phyloP scores from a whole-genome alignment of 2,888 invertebrate species.

The Drosophila multiciliata region DNA sequence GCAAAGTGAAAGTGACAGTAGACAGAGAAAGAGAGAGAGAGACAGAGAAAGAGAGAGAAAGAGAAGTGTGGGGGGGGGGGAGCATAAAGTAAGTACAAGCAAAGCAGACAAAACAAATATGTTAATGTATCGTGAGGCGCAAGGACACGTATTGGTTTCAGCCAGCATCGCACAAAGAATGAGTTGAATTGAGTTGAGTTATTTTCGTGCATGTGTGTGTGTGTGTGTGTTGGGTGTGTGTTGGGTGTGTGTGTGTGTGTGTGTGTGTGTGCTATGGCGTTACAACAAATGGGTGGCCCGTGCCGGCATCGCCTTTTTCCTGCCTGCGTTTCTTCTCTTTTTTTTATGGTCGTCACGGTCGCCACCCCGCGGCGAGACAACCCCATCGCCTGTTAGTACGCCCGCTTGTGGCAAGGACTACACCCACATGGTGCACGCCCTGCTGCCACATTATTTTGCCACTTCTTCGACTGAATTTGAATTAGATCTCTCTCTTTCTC shows the following conservation, averaged over 20 bases:
- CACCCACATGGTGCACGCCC: constrained; percentile 67
- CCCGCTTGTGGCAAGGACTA: constrained; percentile 38
- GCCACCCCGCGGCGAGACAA: constrained; percentile 67
- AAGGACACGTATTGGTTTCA: constrained; percentile 77
- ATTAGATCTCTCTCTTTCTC: constrained; percentile 69
- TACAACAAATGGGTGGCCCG: constrained; percentile 76
- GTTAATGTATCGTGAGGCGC: constrained; percentile 70
- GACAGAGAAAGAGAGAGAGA: neutral
- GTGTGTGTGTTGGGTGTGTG: neutral
- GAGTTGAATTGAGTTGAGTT: constrained; percentile 65
- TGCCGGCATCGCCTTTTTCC: constrained; percentile 73
- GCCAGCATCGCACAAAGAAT: constrained; percentile 62
- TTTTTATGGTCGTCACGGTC: constrained; percentile 73
- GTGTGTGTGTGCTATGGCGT: constrained; percentile 5
- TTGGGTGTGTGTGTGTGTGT: neutral
- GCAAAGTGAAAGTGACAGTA: neutral
- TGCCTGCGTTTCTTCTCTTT: constrained; percentile 43
- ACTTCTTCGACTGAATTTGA: constrained; percentile 80
- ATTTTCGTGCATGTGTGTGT: constrained; percentile 47
- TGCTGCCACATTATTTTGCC: constrained; percentile 77
- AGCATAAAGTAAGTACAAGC: constrained; percentile 22
- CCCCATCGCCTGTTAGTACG: constrained; percentile 32
- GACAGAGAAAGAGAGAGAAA: neutral
- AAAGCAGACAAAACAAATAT: constrained; percentile 78
- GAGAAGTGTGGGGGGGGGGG: too few relatives aligned